These are phyloP conservation scores for Nemotelus pantherinus DNA, from an alignment of 2,888 invertebrate species.

Conservation along the genomic window DNA sequence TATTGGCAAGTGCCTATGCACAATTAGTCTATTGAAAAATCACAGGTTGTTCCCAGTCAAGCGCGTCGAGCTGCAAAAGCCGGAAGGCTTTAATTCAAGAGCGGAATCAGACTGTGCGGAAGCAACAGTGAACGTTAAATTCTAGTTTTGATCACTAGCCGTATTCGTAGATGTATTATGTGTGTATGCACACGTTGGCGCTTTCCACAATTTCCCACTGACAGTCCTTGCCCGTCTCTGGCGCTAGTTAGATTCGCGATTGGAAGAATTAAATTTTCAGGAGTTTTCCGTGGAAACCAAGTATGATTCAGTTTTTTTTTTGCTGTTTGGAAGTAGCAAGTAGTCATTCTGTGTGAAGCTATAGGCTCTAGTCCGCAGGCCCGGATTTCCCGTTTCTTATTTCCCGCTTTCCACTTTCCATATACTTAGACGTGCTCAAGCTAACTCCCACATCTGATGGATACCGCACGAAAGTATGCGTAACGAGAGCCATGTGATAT, in stretches of 20 bases:
- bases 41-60: constrained; percentile 13
- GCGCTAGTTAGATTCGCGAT: background rate
- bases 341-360: background rate
- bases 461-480: background rate
- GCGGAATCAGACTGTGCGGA: background rate
- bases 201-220: constrained; percentile 24
- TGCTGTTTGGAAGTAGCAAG: too few species aligned
- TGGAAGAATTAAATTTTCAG: constrained; percentile 13
- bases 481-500: constrained; percentile 41
- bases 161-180: background rate
- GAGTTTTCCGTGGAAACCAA: constrained; percentile 27
- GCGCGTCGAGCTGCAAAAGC: constrained; percentile 12
- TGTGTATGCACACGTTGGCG: background rate
- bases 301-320: too few species aligned
- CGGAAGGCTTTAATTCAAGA: constrained; percentile 4
- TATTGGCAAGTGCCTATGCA: constrained; percentile 30
- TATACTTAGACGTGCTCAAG: background rate
- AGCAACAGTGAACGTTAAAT: too few species aligned
- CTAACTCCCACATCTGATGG: constrained; percentile 18
- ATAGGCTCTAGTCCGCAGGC: constrained; percentile 30
- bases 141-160: background rate
- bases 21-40: constrained; percentile 34
- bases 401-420: constrained; percentile 23
- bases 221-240: background rate
- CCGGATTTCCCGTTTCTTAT: constrained; percentile 8